Conservation (phyloP, 2,888 invertebrate species). For the Polydrusus tereticollis region DNA sequence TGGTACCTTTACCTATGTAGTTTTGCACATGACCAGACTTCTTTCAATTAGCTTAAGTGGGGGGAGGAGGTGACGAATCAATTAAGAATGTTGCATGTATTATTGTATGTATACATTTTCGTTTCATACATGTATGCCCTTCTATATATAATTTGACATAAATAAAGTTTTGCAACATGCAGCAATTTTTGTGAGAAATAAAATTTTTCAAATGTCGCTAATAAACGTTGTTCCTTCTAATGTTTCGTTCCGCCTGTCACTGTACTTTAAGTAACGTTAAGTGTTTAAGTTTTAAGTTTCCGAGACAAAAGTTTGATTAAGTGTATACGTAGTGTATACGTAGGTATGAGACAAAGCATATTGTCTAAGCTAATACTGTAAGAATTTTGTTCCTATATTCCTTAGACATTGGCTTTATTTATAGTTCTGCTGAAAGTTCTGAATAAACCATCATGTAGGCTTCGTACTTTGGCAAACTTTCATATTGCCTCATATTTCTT, state of each 20-base stretch:
- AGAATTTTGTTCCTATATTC: conserved; percentile 30
- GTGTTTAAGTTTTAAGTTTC: conserved; percentile 19
- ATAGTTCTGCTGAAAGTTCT: conserved; percentile 36
- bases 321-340: too few relatives aligned
- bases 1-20: too few relatives aligned
- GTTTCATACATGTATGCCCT: neutral
- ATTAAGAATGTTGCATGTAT: too few relatives aligned
- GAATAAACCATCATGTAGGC: conserved; percentile 43
- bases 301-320: conserved; percentile 18
- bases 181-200: neutral
- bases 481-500: conserved; percentile 46
- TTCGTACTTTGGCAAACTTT: conserved; percentile 41
- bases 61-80: too few relatives aligned
- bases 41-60: too few relatives aligned
- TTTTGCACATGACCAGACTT: too few relatives aligned
- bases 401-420: conserved; percentile 35
- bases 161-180: neutral
- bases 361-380: conserved; percentile 29
- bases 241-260: neutral
- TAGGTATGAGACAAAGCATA: conserved; percentile 22
- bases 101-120: too few relatives aligned
- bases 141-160: neutral
- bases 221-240: neutral
- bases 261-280: conserved; percentile 4
- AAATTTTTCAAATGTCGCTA: neutral